A percentile compares a stretch with the other conserved stretches of the same genome.
These are phyloP conservation scores for Vanessa atalanta DNA, from an alignment of 1,140 invertebrate genomes.

Conservation along the genomic window DNA sequence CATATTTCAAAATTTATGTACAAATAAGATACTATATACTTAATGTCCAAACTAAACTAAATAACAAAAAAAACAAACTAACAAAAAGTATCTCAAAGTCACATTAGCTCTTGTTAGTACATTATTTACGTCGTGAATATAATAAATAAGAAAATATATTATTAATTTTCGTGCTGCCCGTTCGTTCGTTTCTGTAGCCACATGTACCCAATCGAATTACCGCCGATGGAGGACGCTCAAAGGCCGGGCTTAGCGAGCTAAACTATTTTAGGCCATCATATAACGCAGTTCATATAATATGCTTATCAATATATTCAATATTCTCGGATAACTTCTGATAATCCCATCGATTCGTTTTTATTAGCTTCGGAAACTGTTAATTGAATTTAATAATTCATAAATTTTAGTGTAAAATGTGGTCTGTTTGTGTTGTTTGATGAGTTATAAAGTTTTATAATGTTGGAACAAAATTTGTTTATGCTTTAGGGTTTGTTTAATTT, in stretches of 20 bases:
- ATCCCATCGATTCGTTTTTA: not conserved
- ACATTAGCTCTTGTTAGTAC: no score
- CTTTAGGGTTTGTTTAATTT: no score
- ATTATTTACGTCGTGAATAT: no score
- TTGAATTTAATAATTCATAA: not conserved
- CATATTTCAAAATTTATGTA: no score
- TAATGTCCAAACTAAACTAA: no score
- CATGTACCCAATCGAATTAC: conserved; percentile 30
- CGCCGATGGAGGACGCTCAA: conserved; percentile 18
- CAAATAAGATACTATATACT: no score
- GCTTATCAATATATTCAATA: conserved; percentile 11
- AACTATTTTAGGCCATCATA: conserved; percentile 10
- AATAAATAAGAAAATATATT: not conserved
- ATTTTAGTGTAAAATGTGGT: not conserved
- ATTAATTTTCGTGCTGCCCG: not conserved
- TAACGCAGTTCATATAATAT: conserved; percentile 13
- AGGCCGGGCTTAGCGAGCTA: conserved; percentile 23
- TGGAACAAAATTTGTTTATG: no score
- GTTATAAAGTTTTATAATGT: no score
- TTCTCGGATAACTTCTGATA: not conserved
- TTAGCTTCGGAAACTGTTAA: not conserved
- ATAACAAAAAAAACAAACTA: no score
- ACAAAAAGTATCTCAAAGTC: no score
- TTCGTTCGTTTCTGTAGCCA: conserved; percentile 10
- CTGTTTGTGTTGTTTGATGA: not conserved